phyloP scores from a whole-genome alignment of 2,113 vertebrate species.

The Peromyscus leucopus region DNA sequence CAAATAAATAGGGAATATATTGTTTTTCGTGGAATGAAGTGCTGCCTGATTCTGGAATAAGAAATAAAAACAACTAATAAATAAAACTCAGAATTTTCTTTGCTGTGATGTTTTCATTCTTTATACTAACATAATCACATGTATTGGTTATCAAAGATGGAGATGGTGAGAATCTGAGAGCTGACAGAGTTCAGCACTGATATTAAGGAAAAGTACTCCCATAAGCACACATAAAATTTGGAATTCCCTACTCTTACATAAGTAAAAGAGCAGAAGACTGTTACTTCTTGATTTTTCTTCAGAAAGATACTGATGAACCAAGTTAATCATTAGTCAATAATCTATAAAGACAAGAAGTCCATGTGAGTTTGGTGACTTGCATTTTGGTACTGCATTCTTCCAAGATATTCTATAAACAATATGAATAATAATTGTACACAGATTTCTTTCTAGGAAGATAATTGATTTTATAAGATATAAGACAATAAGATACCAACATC shows the following conservation, averaged over 20 bases:
- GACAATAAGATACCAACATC: constrained; percentile 22
- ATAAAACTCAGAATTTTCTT: not conserved
- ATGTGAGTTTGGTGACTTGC: not conserved
- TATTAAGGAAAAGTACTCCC: not conserved
- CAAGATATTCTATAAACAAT: not conserved
- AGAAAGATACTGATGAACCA: constrained; percentile 31
- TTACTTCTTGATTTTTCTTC: constrained; percentile 16
- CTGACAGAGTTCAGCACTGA: not conserved
- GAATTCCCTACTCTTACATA: not conserved
- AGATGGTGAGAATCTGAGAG: not conserved
- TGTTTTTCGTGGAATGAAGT: not conserved
- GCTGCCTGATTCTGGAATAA: not conserved
- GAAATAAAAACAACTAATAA: not conserved
- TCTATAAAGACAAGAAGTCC: constrained; percentile 6
- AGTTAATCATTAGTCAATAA: constrained; percentile 24
- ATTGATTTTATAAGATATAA: not conserved
- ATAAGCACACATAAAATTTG: not conserved
- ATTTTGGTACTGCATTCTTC: not conserved
- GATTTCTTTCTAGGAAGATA: not conserved
- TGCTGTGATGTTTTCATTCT: not conserved
- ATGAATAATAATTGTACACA: not conserved
- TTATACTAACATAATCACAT: not conserved
- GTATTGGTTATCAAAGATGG: not conserved
- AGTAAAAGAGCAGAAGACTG: not conserved
- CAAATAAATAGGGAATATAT: not conserved